Evolutionary conservation across 2,113 vertebrate species (phyloP).

Genomic region (Desmodus rotundus): DNA sequence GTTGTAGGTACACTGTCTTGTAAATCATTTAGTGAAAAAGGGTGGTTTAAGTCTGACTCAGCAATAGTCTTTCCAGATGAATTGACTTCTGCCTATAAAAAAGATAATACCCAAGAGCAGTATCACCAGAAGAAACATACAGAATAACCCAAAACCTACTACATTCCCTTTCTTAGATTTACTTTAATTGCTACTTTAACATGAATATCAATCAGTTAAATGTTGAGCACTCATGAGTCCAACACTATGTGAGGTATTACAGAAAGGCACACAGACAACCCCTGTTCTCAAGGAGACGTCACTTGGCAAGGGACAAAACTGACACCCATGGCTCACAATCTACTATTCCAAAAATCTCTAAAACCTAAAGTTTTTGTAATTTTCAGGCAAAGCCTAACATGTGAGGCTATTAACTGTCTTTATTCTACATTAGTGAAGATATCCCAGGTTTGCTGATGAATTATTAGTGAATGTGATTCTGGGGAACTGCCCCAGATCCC

Average conservation of each 20-base stretch:
- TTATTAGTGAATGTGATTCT: neutral
- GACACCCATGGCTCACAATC: neutral
- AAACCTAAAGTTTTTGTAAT: neutral
- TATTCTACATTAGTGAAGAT: neutral
- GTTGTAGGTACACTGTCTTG: conserved; percentile 67
- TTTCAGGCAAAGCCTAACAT: neutral
- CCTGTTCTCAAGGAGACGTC: neutral
- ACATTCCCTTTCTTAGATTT: neutral
- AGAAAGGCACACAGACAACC: neutral
- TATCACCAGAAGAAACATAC: neutral
- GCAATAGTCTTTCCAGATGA: conserved; percentile 78
- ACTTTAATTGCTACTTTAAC: neutral
- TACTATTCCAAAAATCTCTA: neutral
- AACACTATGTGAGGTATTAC: neutral
- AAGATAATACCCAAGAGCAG: neutral
- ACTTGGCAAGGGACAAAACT: neutral
- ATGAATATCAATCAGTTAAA: neutral
- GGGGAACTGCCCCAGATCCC: neutral
- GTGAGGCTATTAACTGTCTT: neutral
- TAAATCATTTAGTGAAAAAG: conserved; percentile 63
- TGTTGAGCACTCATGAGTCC: neutral
- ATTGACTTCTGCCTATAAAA: conserved; percentile 82
- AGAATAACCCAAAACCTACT: neutral
- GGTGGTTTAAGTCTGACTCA: conserved; percentile 69
- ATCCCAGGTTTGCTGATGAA: conserved; percentile 15